These are phyloP conservation scores for Phrixothrix hirtus DNA, from an alignment of 2,888 invertebrate genomes.

Conservation along the genomic window DNA sequence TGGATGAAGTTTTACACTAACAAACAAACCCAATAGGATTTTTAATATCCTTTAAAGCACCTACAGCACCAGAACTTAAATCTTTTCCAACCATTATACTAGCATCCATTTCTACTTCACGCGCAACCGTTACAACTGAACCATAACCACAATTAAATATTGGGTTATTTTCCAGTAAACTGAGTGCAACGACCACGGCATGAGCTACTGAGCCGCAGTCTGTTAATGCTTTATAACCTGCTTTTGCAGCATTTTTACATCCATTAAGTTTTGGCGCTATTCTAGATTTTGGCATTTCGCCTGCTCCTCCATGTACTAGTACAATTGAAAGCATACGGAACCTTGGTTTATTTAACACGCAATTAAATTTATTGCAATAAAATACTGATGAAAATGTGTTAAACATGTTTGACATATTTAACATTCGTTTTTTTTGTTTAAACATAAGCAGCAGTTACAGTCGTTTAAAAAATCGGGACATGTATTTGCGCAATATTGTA, in stretches of 20 bases:
- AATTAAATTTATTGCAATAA: no score
- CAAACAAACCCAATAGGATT: constrained; percentile 67
- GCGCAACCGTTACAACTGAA: constrained; percentile 74
- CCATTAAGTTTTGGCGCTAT: constrained; percentile 69
- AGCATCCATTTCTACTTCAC: constrained; percentile 85
- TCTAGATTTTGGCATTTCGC: constrained; percentile 69
- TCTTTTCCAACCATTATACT: constrained; percentile 77
- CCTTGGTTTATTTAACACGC: no score
- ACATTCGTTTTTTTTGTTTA: no score
- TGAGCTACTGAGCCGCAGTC: constrained; percentile 66
- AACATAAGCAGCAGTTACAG: no score
- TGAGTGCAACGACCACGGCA: constrained; percentile 80
- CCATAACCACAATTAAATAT: constrained; percentile 87
- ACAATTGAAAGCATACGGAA: constrained; percentile 69
- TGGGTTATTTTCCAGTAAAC: constrained; percentile 75
- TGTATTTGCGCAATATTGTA: no score
- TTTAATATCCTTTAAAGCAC: constrained; percentile 71
- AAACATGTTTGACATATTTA: no score
- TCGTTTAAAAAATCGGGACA: no score
- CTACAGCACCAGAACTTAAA: constrained; percentile 73
- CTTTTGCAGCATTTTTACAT: constrained; percentile 64
- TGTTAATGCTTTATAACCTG: constrained; percentile 63
- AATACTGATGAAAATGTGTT: no score
- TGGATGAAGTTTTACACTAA: no score
- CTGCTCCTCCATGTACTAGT: constrained; percentile 82